phyloP scores from a whole-genome alignment of 2,888 invertebrate species.

The Diplazon laetatorius region DNA sequence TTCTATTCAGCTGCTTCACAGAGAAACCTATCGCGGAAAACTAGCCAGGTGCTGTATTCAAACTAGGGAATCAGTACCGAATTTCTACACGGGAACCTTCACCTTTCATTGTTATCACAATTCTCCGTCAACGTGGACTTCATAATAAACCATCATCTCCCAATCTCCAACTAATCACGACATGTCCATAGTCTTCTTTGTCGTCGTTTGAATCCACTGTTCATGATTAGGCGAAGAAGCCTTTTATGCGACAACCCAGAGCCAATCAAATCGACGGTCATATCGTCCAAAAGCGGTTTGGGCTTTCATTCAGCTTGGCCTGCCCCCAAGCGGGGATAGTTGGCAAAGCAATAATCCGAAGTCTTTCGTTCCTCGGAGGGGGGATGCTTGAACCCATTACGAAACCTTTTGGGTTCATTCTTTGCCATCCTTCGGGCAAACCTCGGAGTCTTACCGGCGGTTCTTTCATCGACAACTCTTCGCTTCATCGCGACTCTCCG shows the following conservation, averaged over 20 bases:
- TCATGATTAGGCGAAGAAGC: slow-evolving; percentile 4
- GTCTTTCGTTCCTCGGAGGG: slow-evolving; percentile 21
- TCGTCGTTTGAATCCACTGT: background rate
- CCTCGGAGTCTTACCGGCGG: slow-evolving; percentile 55
- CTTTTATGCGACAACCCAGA: slow-evolving; percentile 18
- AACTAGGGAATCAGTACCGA: too few relatives aligned
- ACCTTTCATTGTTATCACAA: too few relatives aligned
- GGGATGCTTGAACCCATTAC: too few relatives aligned
- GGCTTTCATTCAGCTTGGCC: slow-evolving; percentile 24
- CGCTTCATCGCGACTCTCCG: slow-evolving; percentile 43
- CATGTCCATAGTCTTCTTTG: slow-evolving; percentile 12
- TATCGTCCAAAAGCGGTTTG: slow-evolving; percentile 41
- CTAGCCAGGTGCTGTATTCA: too few relatives aligned
- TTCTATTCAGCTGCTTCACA: too few relatives aligned
- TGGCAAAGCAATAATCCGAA: slow-evolving; percentile 6
- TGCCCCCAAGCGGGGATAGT: slow-evolving; percentile 34
- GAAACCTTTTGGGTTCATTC: slow-evolving; percentile 28
- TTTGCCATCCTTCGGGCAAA: slow-evolving; percentile 13
- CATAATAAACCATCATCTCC: background rate
- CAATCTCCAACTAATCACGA: background rate
- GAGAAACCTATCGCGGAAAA: too few relatives aligned
- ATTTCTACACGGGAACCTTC: too few relatives aligned
- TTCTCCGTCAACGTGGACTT: background rate
- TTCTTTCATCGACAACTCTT: slow-evolving; percentile 63
- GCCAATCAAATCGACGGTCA: slow-evolving; percentile 47